Evolutionary conservation across 2,888 invertebrate genomes (phyloP).

Genomic region (Cotesia congregata): DNA sequence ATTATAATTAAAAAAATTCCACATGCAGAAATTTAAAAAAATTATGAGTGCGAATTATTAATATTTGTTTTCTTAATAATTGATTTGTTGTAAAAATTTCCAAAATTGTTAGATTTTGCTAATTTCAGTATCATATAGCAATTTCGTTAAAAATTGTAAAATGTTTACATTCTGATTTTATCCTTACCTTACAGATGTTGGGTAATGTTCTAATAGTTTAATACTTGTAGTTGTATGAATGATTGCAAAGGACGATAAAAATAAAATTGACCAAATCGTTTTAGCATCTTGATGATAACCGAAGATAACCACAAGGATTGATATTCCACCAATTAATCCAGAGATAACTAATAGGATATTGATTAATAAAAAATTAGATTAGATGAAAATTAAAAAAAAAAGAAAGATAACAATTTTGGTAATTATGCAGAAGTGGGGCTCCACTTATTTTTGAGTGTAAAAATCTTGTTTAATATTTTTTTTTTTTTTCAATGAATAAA

Average conservation of each 20-base stretch:
- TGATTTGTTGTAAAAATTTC: constrained; percentile 7
- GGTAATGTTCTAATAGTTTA: constrained; percentile 57
- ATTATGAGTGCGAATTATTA: no score
- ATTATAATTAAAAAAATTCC: neutral
- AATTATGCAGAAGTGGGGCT: no score
- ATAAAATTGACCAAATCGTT: constrained; percentile 47
- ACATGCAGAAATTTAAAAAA: neutral
- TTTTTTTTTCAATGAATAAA: no score
- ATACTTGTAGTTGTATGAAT: constrained; percentile 51
- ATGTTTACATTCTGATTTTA: neutral
- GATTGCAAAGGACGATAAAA: constrained; percentile 54
- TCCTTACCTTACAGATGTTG: constrained; percentile 56
- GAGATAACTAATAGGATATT: constrained; percentile 48
- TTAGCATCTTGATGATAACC: constrained; percentile 34
- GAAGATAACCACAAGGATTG: constrained; percentile 49
- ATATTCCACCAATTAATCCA: constrained; percentile 51
- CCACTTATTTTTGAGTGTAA: no score
- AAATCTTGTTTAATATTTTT: no score
- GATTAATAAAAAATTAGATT: neutral
- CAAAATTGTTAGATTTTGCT: neutral
- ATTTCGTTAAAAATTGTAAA: neutral
- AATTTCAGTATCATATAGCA: neutral
- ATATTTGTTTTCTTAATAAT: no score
- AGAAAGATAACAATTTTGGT: no score
- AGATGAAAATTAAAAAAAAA: neutral